Evolutionary conservation across 2,113 vertebrate species (phyloP).

Genomic region (Prietella phreatophila): DNA sequence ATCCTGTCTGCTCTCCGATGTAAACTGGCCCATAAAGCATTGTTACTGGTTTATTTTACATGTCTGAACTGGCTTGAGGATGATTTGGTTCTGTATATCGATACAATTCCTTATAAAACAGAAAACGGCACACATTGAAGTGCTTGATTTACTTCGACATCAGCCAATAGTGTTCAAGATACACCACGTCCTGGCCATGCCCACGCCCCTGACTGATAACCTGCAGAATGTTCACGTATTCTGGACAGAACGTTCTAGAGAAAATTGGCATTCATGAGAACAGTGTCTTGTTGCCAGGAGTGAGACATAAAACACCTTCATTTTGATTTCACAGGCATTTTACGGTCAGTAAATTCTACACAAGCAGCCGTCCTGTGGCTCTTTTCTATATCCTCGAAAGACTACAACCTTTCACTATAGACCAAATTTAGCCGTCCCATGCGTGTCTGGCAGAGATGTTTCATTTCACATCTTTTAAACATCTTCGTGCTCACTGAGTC

Average conservation of each 20-base stretch:
- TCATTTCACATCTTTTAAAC: not conserved
- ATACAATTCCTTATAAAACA: not conserved
- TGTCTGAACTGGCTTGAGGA: not conserved
- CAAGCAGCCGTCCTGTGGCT: not conserved
- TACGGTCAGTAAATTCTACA: slow-evolving; percentile 6
- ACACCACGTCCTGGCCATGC: not conserved
- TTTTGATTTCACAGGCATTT: slow-evolving; percentile 12
- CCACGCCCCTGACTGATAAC: too few species aligned
- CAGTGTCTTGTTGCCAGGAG: not conserved
- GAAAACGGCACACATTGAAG: not conserved
- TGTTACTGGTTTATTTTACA: not conserved
- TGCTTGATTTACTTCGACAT: not conserved
- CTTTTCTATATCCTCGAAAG: not conserved
- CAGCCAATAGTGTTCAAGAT: too few species aligned
- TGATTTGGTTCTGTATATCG: not conserved
- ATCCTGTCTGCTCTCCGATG: not conserved
- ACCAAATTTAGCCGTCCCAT: not conserved
- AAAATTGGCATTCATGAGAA: not conserved
- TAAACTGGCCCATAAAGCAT: not conserved
- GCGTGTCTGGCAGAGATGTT: not conserved
- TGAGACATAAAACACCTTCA: not conserved
- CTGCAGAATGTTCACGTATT: not conserved
- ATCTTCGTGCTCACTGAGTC: not conserved
- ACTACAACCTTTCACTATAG: not conserved
- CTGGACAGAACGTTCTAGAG: not conserved